Evolutionary conservation across 2,888 invertebrate genomes (phyloP), one percentile per base, ranked within the genome.

Genomic region (Ischnura elegans): DNA sequence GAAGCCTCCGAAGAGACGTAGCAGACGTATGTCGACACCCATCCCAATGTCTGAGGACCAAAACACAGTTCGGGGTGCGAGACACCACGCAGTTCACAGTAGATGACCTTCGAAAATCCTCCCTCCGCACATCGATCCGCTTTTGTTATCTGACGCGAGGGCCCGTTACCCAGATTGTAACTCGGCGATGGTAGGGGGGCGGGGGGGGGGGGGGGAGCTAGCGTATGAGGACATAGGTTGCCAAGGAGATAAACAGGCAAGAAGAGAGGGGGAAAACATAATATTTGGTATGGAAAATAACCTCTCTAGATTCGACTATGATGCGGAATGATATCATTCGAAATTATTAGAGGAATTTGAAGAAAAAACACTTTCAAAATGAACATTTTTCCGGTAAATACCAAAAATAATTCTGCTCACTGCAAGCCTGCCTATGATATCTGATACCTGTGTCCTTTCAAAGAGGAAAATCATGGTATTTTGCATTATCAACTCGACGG

Each of bases 21-120:
- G 3, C 6, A 3, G 21, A 25, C 16, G n/a, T 36, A 36, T 76
- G 29, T 76, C 76, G 36, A 76, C 29, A 29, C 76, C 29, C 76
- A 36, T 36, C n/a, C n/a, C 16, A 5, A 36, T 76, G 29, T n/a
- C 29, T 36, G 0, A 29, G 36, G 76, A 13, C 76, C 76, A 76
- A 76, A 76, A 36, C 36, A 76, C 36, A 16, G 76, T 10, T 3
- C 36, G 36, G 36, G 76, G 76, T 36, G 25, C 76, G 36, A 36
- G 4, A 13, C 10, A 13, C 76, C 36, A 36, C 2, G 25, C 61
- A 21, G 5, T 25, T 6, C 61, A 8, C 21, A 21, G 61, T n/a
- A 25, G 61, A 76, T 36, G 76, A 76, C 76, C 76, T 76, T 76
- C 76, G 76, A 76, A 76, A 76, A 36, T n/a, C 29, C 76, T 29